phyloP scores from a whole-genome alignment of 2,113 vertebrate species.

The Micromys minutus region DNA sequence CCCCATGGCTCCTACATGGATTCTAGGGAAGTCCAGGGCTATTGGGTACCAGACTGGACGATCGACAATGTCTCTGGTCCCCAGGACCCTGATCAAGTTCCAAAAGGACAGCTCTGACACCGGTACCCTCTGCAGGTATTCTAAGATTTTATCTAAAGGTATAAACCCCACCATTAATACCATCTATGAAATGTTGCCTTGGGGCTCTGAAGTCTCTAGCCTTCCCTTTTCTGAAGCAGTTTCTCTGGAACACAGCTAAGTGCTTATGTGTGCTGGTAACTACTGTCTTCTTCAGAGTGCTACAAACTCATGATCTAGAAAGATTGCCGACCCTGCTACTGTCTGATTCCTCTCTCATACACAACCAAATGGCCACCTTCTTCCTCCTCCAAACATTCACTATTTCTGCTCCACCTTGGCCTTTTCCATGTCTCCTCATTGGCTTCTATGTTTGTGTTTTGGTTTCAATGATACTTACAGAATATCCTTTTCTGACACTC shows the following conservation, averaged over 20 bases:
- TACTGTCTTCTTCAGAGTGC: not conserved
- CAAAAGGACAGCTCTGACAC: not conserved
- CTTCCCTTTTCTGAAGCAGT: too few species aligned
- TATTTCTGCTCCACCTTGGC: too few species aligned
- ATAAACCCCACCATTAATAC: too few species aligned
- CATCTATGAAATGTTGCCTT: accelerated
- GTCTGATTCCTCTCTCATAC: not conserved
- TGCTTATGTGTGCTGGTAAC: accelerated
- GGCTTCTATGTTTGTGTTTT: not conserved
- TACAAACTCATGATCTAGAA: not conserved
- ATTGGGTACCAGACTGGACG: not conserved
- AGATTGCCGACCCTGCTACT: not conserved
- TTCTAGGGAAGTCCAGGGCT: not conserved
- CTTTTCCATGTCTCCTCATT: not conserved
- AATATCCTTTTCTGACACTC: too few species aligned
- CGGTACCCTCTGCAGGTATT: not conserved
- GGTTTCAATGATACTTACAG: not conserved
- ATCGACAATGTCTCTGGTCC: not conserved
- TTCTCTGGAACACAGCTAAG: not conserved
- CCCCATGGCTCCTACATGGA: too few species aligned
- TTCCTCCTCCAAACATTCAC: accelerated
- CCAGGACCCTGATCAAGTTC: not conserved
- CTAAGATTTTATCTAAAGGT: not conserved
- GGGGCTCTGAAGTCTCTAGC: accelerated
- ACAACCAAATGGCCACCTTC: not conserved